A percentile compares a stretch with the other conserved stretches of the same genome.
Conservation (phyloP, 2,113 vertebrate species). For the Mugil cephalus region DNA sequence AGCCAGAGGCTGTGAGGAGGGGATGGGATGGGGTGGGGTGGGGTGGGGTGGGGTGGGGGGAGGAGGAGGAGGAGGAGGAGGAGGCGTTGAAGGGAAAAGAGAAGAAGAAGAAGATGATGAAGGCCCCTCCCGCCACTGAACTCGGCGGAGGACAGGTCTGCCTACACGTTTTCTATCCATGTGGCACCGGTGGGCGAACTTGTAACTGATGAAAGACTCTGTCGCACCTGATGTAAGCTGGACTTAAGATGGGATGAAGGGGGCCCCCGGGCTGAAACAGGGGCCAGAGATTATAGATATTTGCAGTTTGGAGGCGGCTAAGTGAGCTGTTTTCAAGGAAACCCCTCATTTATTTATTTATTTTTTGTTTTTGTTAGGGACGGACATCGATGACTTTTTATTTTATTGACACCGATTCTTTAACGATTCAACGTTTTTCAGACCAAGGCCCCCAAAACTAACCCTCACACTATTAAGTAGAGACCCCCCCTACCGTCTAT, state of each 20-base stretch:
- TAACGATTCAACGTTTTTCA: no score
- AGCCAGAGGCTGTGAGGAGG: conserved; percentile 73
- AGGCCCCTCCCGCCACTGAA: conserved; percentile 37
- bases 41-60: not conserved
- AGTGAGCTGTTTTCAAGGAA: not conserved
- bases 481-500: no score
- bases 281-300: not conserved
- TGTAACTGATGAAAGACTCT: conserved; percentile 3
- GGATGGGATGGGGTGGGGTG: not conserved
- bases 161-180: conserved; percentile 17
- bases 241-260: not conserved
- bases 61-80: conserved; percentile 8
- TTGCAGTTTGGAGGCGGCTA: not conserved
- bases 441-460: no score
- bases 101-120: conserved; percentile 32
- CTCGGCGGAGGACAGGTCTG: conserved; percentile 41
- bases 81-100: no score
- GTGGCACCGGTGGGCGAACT: not conserved
- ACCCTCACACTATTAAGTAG: no score
- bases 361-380: no score
- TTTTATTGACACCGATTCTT: no score
- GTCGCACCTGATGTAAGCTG: conserved; percentile 14
- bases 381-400: no score
- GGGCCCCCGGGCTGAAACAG: not conserved
- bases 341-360: not conserved